Conservation (phyloP, 2,113 vertebrate genomes). For the Sardina pilchardus region DNA sequence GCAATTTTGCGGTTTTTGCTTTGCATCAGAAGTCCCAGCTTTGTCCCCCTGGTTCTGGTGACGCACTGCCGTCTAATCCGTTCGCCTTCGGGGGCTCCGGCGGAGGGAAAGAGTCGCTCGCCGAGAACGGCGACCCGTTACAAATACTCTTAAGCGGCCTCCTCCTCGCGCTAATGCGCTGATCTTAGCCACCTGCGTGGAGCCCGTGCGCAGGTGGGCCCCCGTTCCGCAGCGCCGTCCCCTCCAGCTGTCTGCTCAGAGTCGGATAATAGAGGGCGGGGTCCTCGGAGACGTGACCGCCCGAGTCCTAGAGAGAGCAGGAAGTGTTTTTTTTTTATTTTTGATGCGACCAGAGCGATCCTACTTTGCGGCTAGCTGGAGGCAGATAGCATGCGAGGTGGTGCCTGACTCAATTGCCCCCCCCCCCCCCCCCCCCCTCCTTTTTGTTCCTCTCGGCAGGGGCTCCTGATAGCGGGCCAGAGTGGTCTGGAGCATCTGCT, state of each 20-base stretch:
- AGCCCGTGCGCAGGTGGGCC: not conserved
- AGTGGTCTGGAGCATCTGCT: slow-evolving; percentile 16
- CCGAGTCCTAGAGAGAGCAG: not conserved
- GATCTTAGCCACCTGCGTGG: not conserved
- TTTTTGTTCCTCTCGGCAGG: not conserved
- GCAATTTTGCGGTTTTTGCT: slow-evolving; percentile 7
- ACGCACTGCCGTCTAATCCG: not conserved
- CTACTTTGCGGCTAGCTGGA: not conserved
- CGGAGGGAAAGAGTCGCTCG: not conserved
- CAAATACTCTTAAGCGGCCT: slow-evolving; percentile 10
- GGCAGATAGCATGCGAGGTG: not conserved
- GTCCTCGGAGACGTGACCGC: not conserved
- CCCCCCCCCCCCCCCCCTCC: too few relatives aligned
- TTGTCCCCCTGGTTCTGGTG: not conserved
- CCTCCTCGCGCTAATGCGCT: not conserved
- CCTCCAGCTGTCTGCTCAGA: not conserved
- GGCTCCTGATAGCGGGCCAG: slow-evolving; percentile 23
- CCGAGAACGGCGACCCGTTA: not conserved
- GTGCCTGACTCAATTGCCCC: not conserved
- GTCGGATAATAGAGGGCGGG: not conserved
- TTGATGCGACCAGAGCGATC: slow-evolving; percentile 21
- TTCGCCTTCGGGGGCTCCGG: not conserved
- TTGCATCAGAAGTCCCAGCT: slow-evolving; percentile 13
- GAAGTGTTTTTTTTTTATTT: not conserved
- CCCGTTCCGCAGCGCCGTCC: not conserved